Evolutionary conservation across 2,888 invertebrate genomes (phyloP).

Genomic region (Diarsia mendica): DNA sequence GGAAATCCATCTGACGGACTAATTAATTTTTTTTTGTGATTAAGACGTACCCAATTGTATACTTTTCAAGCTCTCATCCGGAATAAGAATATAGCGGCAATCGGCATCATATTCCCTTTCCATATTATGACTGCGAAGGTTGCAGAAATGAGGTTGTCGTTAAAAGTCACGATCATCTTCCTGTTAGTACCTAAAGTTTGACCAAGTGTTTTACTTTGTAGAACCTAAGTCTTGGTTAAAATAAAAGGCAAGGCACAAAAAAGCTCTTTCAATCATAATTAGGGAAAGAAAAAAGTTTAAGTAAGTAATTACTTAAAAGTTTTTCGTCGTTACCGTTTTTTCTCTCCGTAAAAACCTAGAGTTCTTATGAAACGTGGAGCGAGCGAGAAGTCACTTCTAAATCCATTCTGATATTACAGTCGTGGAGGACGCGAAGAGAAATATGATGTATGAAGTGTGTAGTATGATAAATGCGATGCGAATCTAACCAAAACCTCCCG

Average conservation of each 20-base stretch:
- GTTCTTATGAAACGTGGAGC: slow-evolving; percentile 11
- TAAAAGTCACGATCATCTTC: slow-evolving; percentile 3
- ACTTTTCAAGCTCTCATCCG: not conserved
- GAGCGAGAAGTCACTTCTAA: slow-evolving; percentile 37
- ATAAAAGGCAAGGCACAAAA: slow-evolving; percentile 19
- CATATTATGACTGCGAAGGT: not conserved
- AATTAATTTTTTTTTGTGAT: too few relatives aligned
- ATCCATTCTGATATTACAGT: slow-evolving; percentile 43
- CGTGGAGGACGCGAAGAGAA: slow-evolving; percentile 30
- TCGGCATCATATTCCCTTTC: not conserved
- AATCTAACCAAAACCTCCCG: slow-evolving; percentile 38
- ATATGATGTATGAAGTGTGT: slow-evolving; percentile 52
- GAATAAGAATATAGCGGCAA: not conserved
- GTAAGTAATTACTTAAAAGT: slow-evolving; percentile 46
- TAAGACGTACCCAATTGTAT: too few relatives aligned
- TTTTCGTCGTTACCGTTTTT: slow-evolving; percentile 41
- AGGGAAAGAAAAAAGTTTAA: slow-evolving; percentile 43
- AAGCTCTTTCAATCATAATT: slow-evolving; percentile 54
- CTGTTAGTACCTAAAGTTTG: not conserved
- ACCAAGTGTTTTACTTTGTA: not conserved
- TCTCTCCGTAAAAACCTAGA: slow-evolving; percentile 16
- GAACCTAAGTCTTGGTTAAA: slow-evolving; percentile 17
- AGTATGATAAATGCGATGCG: slow-evolving; percentile 54
- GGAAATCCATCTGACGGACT: too few relatives aligned
- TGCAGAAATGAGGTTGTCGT: not conserved